Conservation (phyloP, 2,888 invertebrate genomes). For the Scelioninae gen. 2 region DNA sequence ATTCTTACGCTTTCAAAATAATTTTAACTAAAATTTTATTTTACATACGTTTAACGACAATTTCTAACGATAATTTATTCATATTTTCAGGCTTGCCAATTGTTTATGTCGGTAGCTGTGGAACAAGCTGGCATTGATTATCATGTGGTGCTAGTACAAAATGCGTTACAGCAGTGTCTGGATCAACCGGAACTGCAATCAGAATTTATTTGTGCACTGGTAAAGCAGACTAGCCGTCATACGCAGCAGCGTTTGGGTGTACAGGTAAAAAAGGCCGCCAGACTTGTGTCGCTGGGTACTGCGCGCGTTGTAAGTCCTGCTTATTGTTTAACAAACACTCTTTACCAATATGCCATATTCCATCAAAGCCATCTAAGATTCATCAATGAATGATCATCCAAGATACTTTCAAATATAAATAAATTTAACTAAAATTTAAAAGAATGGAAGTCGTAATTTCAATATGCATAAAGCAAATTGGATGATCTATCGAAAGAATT, state of each 20-base stretch:
- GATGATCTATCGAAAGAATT: constrained; percentile 22
- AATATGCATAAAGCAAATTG: too few relatives aligned
- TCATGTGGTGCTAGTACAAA: constrained; percentile 97
- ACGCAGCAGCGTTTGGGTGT: constrained; percentile 85
- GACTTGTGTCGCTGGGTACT: constrained; percentile 75
- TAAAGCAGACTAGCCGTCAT: constrained; percentile 94
- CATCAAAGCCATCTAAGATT: constrained; percentile 28
- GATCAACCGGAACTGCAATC: constrained; percentile 93
- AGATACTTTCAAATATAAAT: constrained; percentile 4
- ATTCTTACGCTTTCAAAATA: too few relatives aligned
- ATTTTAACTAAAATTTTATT: too few relatives aligned
- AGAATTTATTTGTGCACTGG: constrained; percentile 93
- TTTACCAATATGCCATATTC: constrained; percentile 69
- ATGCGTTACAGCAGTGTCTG: constrained; percentile 94
- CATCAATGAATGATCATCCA: constrained; percentile 15
- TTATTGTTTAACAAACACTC: constrained; percentile 75
- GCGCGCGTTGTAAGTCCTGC: constrained; percentile 76
- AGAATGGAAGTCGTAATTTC: too few relatives aligned
- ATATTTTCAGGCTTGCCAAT: constrained; percentile 86
- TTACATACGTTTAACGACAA: too few relatives aligned
- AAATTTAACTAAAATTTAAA: background rate
- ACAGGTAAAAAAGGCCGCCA: constrained; percentile 84
- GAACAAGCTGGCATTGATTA: constrained; percentile 98
- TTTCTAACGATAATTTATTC: too few relatives aligned
- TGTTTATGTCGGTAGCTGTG: constrained; percentile 96